Percentiles rank a stretch among this genome's conserved stretches.
Conservation (phyloP, 30 jellyfish, hydroid and myxozoan species). For the Chironex yamaguchii region DNA sequence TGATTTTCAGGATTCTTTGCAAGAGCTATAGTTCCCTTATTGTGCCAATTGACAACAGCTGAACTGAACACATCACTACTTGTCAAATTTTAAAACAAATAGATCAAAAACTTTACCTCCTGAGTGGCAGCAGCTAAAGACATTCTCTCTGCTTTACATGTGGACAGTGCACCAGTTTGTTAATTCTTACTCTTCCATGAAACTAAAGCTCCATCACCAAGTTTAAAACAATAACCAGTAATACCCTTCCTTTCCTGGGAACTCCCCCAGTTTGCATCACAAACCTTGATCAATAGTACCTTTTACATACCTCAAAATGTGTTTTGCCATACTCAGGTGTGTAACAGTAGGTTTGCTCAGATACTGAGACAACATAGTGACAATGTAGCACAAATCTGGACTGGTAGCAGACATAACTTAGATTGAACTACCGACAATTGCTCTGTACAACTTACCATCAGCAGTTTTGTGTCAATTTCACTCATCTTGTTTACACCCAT, state of each 20-base stretch:
- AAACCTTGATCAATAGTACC: slow-evolving; percentile 38
- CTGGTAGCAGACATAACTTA: slow-evolving; percentile 30
- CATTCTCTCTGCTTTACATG: slow-evolving; percentile 72
- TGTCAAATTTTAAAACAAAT: slow-evolving; percentile 38
- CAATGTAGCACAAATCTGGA: slow-evolving; percentile 42
- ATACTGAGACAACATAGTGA: slow-evolving; percentile 15
- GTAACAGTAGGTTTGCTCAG: neutral
- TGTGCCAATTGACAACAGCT: neutral
- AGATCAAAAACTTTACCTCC: slow-evolving; percentile 46
- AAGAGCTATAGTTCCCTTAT: slow-evolving; percentile 5
- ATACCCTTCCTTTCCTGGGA: neutral
- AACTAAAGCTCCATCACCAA: slow-evolving; percentile 33
- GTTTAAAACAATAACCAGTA: slow-evolving; percentile 29
- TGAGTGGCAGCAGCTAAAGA: slow-evolving; percentile 66
- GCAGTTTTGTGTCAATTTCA: too few relatives aligned
- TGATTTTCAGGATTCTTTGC: slow-evolving; percentile 8
- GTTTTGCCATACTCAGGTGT: slow-evolving; percentile 38
- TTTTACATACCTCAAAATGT: slow-evolving; percentile 30
- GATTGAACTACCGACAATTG: slow-evolving; percentile 35
- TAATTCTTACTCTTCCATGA: slow-evolving; percentile 65
- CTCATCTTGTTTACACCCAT: too few relatives aligned
- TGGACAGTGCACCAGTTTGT: slow-evolving; percentile 55
- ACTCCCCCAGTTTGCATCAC: slow-evolving; percentile 43
- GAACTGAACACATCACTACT: slow-evolving; percentile 18
- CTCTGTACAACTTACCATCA: too few relatives aligned